Base-by-base conservation (phyloP, 2,113 vertebrate genomes). In the Brienomyrus brachyistius region DNA sequence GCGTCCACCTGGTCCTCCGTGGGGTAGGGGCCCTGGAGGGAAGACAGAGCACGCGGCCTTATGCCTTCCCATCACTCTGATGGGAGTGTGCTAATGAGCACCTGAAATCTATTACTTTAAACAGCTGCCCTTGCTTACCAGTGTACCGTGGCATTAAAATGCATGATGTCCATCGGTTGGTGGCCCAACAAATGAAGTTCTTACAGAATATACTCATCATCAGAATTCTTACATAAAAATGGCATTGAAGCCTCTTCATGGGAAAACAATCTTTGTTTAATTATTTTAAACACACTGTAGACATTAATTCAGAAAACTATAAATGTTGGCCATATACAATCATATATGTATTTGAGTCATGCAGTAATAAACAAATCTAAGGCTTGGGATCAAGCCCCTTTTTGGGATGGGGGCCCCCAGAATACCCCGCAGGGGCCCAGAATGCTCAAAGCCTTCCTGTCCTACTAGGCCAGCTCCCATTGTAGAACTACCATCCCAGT, bases 21-120 rank as follows among this genome's bases (percentile, higher is more conserved):
- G n/a, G 98, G 98, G 90, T 99, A 99, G 0, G 98, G 98, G 86
- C 98, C 98, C 98, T 99, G 92, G 80, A 56, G 31, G 92, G 45
- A 90, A 66, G 35, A 92, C 48, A 88, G 35, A 50, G 4, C 87
- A 66, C 11, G 15, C 2, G 3, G 82, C 19, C 43, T 45, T 23
- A 86, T 31, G 50, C 50, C 50, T 35, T 7, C 13, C 35, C 19
- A 11, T 70, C 62, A 11, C n/a, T 27, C 8, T 13, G 62, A 31
- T 27, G 62, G n/a, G 59, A 10, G 23, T 27, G 59, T 0, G 23
- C 21, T 27, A 27, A 66, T 66, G 62, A 11, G n/a, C n/a, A 11
- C n/a, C n/a, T 10, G 7, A 8, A 40, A 23, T 47, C 80, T 83
- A 23, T 47, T 23, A 47, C 82, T 45, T 84, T 31, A n/a, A 21